Evolutionary conservation across 2,797 vertebrate species (phyloP).

Genomic region (Falco cherrug): DNA sequence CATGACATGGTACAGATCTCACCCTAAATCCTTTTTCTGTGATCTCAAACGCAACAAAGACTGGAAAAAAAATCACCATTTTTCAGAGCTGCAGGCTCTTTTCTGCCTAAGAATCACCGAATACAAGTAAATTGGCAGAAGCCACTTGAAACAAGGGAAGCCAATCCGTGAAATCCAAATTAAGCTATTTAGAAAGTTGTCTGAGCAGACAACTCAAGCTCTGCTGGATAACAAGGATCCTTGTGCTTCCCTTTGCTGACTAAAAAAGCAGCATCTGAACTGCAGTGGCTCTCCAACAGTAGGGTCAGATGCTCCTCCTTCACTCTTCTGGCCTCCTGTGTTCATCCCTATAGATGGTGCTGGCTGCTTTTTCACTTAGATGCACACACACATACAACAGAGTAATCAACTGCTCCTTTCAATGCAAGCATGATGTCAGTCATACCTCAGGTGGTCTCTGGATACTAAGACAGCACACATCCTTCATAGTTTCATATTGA

Average conservation of each 20-base stretch:
- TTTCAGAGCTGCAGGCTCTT: not conserved
- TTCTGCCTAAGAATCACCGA: not conserved
- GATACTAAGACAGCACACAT: not conserved
- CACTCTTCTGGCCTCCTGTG: not conserved
- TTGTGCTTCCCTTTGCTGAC: not conserved
- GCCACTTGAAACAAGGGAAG: not conserved
- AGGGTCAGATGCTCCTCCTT: not conserved
- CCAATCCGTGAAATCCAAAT: not conserved
- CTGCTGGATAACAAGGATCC: not conserved
- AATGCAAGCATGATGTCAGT: not conserved
- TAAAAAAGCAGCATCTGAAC: not conserved
- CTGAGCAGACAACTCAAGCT: not conserved
- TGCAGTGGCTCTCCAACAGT: fast-evolving
- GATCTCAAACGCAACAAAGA: not conserved
- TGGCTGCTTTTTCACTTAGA: not conserved
- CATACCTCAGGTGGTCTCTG: not conserved
- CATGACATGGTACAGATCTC: not conserved
- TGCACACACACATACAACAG: too few species aligned
- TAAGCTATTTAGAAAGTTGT: not conserved
- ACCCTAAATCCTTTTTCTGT: not conserved
- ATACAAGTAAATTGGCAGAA: not conserved
- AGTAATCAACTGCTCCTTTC: not conserved
- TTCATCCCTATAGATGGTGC: not conserved
- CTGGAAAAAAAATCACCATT: not conserved
- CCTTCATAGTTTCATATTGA: not conserved